Evolutionary conservation across 2,113 vertebrate species (phyloP).

Genomic region (Acrocephalus arundinaceus): DNA sequence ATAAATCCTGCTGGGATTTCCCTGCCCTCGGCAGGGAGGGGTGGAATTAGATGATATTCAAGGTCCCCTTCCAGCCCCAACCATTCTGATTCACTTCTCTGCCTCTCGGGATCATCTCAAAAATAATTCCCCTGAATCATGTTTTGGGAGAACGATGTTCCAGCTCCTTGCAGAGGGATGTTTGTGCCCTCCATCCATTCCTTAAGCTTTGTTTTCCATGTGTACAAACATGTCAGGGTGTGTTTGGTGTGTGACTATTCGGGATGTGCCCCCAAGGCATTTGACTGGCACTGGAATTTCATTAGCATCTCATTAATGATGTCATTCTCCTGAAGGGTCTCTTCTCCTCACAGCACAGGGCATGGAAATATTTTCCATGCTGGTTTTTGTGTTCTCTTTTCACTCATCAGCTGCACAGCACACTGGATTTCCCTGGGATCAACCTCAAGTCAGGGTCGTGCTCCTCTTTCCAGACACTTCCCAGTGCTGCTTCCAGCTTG

Average conservation of each 20-base stretch:
- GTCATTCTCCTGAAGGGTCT: neutral
- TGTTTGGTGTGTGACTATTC: neutral
- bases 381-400: neutral
- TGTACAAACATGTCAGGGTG: fast-evolving
- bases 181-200: fast-evolving
- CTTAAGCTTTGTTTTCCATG: fast-evolving
- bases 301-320: neutral
- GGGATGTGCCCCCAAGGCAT: neutral
- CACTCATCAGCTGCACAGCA: neutral
- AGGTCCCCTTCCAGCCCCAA: neutral
- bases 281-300: neutral
- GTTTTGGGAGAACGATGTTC: fast-evolving
- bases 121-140: neutral
- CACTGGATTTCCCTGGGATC: neutral
- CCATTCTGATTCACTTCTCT: fast-evolving
- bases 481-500: neutral
- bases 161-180: neutral
- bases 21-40: fast-evolving
- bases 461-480: neutral
- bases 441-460: fast-evolving
- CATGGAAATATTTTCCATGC: neutral
- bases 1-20: neutral
- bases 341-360: neutral
- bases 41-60: fast-evolving
- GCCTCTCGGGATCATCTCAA: neutral